phyloP scores from a whole-genome alignment of 2,888 invertebrate genomes.

The Bugulina stolonifera region DNA sequence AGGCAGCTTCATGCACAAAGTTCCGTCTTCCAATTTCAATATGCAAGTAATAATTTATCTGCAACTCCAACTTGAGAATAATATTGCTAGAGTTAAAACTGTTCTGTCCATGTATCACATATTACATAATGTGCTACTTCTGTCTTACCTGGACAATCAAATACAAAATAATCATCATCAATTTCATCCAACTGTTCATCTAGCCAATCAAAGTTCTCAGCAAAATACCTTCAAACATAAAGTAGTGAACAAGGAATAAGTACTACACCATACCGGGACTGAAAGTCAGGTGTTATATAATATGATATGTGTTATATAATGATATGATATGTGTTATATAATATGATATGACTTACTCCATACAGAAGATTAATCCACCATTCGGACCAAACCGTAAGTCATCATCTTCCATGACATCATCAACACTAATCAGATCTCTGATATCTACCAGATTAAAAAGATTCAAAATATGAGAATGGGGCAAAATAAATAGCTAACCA shows the following conservation, averaged over 20 bases:
- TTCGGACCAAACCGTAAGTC: constrained; percentile 91
- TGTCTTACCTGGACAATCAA: constrained; percentile 80
- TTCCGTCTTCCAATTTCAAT: too few relatives aligned
- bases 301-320: too few relatives aligned
- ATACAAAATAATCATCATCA: constrained; percentile 78
- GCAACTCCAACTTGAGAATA: too few relatives aligned
- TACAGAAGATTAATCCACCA: constrained; percentile 89
- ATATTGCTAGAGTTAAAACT: not conserved
- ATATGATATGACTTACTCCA: constrained; percentile 64
- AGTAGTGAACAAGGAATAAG: too few relatives aligned
- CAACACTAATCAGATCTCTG: constrained; percentile 68
- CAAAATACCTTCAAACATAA: constrained; percentile 63
- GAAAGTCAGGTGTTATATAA: too few relatives aligned
- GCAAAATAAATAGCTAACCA: too few relatives aligned
- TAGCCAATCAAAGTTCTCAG: constrained; percentile 88
- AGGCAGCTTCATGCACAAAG: too few relatives aligned
- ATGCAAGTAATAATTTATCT: too few relatives aligned
- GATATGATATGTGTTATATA: not conserved
- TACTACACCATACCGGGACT: too few relatives aligned
- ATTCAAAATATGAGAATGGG: too few relatives aligned
- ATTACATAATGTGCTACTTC: too few relatives aligned
- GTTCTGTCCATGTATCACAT: not conserved
- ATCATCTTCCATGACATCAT: constrained; percentile 95
- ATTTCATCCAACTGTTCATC: constrained; percentile 75
- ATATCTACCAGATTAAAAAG: too few relatives aligned